These are phyloP conservation scores for Mirounga angustirostris DNA, from an alignment of 2,113 vertebrate genomes.

Conservation along the genomic window DNA sequence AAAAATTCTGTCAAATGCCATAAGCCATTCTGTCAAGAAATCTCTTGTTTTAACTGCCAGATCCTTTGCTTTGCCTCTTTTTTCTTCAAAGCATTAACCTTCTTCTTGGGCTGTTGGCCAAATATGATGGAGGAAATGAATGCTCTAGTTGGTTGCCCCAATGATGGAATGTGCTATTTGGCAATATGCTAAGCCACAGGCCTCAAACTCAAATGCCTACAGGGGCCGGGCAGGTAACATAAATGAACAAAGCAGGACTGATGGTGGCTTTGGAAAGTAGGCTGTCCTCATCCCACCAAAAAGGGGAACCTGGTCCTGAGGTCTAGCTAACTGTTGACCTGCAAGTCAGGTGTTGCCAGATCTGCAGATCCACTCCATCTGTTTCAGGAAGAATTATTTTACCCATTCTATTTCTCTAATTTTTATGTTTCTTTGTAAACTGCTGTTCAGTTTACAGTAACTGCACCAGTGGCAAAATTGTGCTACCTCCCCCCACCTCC, in stretches of 20 bases:
- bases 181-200: not conserved
- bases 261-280: not conserved
- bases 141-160: not conserved
- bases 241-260: not conserved
- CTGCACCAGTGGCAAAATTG: not conserved
- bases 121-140: not conserved
- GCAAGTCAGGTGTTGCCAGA: not conserved
- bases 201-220: not conserved
- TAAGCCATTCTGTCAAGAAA: conserved; percentile 68
- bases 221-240: not conserved
- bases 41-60: conserved; percentile 32
- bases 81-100: conserved; percentile 52
- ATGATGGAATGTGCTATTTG: not conserved
- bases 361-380: not conserved
- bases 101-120: conserved; percentile 43
- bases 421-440: not conserved
- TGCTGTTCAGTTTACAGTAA: not conserved
- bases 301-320: not conserved
- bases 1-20: conserved; percentile 73
- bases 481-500: not conserved
- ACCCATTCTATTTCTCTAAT: not conserved
- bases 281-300: not conserved
- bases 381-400: not conserved
- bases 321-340: not conserved
- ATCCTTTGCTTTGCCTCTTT: conserved; percentile 43